Evolutionary conservation across 2,888 invertebrate species (phyloP), one percentile per base, ranked within the genome.

Genomic region (Nasonia oneida): DNA sequence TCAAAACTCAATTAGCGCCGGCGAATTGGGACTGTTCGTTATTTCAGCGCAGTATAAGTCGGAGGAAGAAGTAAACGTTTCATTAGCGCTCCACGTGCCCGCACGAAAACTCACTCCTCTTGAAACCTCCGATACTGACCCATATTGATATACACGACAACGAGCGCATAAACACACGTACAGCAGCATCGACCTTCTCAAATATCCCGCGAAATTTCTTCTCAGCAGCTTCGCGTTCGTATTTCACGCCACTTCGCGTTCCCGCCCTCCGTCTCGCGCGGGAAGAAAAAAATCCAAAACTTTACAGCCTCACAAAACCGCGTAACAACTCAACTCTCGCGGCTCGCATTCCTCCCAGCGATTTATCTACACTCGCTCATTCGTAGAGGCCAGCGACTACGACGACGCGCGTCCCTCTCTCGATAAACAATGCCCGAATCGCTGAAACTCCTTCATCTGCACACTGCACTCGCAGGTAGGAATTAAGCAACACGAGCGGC

Each of bases 251-350:
- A 2, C 0, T 5, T 29, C n/a, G 29, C 12, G n/a, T 23, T 4
- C 23, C 67, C 67, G 67, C 71, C 71, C n/a, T 3, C 18, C n/a
- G 39, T 33, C 2, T 3, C 70, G 14, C 67, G 15, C 67, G 15
- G 2, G 3, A 29, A 33, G 29, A 14, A 71, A 74, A 75, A 75
- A 80, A 79, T 33, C 50, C 23, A 79, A 74, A 73, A 64, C 47
- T 73, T 79, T 70, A 79, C 67, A 67, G 57, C 70, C 74, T 33
- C 73, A n/a, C 71, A 37, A 76, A 37, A 3, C 71, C 18, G 23
- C 15, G 67, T 15, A 67, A 79, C 78, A 61, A 47, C 83, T 83
- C 64, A 83, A 73, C 76, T 47, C 57, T 67, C 33, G 33, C 47
- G 47, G 29, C 29, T 29, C 29, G 37, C 42, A 80, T 50, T 42